phyloP scores from a whole-genome alignment of 2,797 vertebrate genomes.

The Stomatorhinus walkeri region DNA sequence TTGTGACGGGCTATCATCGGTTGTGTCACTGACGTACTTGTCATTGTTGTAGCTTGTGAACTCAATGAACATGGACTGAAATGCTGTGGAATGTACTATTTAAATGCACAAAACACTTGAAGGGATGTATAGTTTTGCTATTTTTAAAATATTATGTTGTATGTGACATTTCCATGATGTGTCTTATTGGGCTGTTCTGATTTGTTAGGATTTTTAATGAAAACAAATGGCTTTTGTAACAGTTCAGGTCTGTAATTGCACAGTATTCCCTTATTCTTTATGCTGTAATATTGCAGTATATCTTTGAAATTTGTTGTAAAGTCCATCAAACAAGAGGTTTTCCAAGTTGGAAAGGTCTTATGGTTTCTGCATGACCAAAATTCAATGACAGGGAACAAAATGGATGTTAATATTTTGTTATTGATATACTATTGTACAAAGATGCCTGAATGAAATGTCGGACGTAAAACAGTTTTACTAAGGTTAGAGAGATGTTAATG shows the following conservation, averaged over 20 bases:
- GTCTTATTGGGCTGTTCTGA: constrained; percentile 43
- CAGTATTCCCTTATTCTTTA: constrained; percentile 68
- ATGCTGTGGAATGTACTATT: constrained; percentile 54
- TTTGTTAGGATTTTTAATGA: constrained; percentile 50
- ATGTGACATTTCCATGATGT: constrained; percentile 51
- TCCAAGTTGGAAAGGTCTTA: constrained; percentile 38
- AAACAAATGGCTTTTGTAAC: constrained; percentile 59
- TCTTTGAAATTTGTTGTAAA: constrained; percentile 48
- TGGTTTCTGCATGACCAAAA: constrained; percentile 63
- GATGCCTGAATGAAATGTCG: constrained; percentile 47
- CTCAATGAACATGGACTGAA: constrained; percentile 52
- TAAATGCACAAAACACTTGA: constrained; percentile 58
- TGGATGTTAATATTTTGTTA: constrained; percentile 54
- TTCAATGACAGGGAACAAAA: constrained; percentile 43
- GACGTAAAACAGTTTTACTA: constrained; percentile 48
- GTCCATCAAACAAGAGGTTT: constrained; percentile 46
- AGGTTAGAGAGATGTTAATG: constrained; percentile 41
- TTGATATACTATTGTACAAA: constrained; percentile 48
- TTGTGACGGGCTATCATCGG: constrained; percentile 35
- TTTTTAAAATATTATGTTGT: constrained; percentile 49
- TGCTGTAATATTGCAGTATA: constrained; percentile 51
- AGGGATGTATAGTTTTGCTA: constrained; percentile 57
- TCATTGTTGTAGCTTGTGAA: constrained; percentile 40
- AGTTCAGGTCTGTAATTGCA: constrained; percentile 57
- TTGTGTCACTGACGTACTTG: constrained; percentile 36